Conservation (phyloP, 2,797 vertebrate species). For the Pyrocephalus nanus region DNA sequence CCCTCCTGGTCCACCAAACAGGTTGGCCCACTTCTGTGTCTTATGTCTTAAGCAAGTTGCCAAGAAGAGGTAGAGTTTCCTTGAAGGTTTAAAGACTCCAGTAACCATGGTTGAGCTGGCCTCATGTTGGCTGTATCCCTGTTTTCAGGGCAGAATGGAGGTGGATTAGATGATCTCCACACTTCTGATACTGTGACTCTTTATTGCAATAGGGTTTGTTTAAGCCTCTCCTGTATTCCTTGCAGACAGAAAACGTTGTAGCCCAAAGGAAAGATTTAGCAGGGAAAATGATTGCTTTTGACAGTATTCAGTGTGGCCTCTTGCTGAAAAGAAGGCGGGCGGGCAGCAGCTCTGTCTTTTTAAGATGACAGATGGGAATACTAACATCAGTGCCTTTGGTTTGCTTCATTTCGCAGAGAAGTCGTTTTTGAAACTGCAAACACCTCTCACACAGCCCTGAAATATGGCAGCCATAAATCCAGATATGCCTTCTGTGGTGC, state of each 20-base stretch:
- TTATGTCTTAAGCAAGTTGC: background rate
- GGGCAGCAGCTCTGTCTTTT: slow-evolving; percentile 12
- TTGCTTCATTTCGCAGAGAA: slow-evolving; percentile 32
- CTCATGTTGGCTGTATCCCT: background rate
- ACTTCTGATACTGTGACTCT: background rate
- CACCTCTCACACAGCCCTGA: slow-evolving; percentile 2
- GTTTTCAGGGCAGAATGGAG: background rate
- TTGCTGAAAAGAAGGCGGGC: background rate
- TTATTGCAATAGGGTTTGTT: background rate
- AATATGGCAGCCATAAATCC: slow-evolving; percentile 36
- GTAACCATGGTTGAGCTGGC: background rate
- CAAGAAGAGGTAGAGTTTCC: background rate
- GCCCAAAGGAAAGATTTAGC: slow-evolving; percentile 26
- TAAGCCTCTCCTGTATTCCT: background rate
- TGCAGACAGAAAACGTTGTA: background rate
- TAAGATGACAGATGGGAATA: slow-evolving; percentile 6
- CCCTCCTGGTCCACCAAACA: background rate
- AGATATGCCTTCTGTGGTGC: background rate
- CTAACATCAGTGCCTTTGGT: background rate
- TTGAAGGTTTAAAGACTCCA: background rate
- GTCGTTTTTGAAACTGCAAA: background rate
- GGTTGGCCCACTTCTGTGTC: background rate
- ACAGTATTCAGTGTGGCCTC: background rate
- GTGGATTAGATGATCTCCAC: background rate
- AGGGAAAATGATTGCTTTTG: slow-evolving; percentile 3